Percentiles rank a stretch among this genome's conserved stretches.
These are phyloP conservation scores for Urosaurus nigricauda DNA, from an alignment of 2,797 vertebrate genomes.

Conservation along the genomic window DNA sequence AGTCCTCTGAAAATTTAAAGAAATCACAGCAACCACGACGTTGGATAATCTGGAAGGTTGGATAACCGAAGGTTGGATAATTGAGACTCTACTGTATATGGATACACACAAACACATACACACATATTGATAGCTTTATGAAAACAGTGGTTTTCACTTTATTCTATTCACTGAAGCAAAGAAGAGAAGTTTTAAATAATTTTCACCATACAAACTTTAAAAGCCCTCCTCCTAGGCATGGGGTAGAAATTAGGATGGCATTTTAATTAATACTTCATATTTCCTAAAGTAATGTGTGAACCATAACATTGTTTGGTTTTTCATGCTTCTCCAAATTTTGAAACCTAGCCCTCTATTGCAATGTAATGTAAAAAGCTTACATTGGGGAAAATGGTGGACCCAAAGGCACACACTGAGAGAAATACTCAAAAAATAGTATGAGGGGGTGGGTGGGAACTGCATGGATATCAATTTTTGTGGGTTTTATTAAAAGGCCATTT, in stretches of 20 bases:
- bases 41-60: no score
- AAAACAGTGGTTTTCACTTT: neutral
- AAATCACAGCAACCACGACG: no score
- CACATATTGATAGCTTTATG: neutral
- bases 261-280: neutral
- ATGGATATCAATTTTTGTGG: neutral
- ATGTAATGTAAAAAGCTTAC: neutral
- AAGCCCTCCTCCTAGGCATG: neutral
- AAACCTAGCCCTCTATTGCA: neutral
- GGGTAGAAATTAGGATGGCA: neutral
- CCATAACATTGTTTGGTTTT: neutral
- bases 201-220: neutral
- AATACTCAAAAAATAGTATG: neutral
- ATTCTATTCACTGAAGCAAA: neutral
- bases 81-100: no score
- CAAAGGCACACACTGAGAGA: neutral
- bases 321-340: neutral
- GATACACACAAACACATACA: no score
- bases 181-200: neutral
- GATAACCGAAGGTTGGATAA: no score
- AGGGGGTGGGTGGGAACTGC: neutral
- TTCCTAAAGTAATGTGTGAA: neutral
- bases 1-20: no score
- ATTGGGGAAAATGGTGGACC: neutral
- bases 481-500: neutral